phyloP scores from a whole-genome alignment of 2,797 vertebrate genomes.

The Rhinophrynus dorsalis region DNA sequence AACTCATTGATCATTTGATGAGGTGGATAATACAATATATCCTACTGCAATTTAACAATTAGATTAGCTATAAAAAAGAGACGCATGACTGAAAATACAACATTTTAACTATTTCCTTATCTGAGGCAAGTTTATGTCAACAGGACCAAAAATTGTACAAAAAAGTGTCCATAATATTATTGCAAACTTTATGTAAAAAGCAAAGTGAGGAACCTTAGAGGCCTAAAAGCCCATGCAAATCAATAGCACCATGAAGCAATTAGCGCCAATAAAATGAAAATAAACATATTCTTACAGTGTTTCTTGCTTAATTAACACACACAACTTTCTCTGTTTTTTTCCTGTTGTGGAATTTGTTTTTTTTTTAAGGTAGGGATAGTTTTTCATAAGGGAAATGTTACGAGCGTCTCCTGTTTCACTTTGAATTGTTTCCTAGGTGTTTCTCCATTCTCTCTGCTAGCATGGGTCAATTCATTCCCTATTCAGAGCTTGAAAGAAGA shows the following conservation, averaged over 20 bases:
- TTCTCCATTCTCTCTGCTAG: constrained; percentile 57
- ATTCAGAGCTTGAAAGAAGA: constrained; percentile 81
- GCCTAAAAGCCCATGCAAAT: no score
- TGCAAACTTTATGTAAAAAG: no score
- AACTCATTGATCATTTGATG: constrained; percentile 99
- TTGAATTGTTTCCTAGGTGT: constrained; percentile 68
- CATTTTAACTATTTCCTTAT: background rate
- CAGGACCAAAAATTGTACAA: no score
- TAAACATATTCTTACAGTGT: no score
- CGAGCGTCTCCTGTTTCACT: constrained; percentile 71
- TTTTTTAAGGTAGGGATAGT: constrained; percentile 50
- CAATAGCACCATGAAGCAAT: background rate
- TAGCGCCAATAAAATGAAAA: no score
- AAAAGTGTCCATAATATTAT: no score
- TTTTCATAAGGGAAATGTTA: constrained; percentile 60
- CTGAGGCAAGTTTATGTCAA: no score
- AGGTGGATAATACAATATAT: constrained; percentile 91
- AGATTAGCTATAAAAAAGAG: constrained; percentile 62
- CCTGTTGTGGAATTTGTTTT: constrained; percentile 55
- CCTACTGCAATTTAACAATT: constrained; percentile 64
- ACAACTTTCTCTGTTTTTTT: constrained; percentile 51
- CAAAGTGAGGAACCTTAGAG: no score
- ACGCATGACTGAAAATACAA: background rate
- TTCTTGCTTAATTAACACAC: constrained; percentile 14
- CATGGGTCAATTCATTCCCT: constrained; percentile 63